Conservation (phyloP, 2,113 vertebrate genomes). For the Felis chaus region DNA sequence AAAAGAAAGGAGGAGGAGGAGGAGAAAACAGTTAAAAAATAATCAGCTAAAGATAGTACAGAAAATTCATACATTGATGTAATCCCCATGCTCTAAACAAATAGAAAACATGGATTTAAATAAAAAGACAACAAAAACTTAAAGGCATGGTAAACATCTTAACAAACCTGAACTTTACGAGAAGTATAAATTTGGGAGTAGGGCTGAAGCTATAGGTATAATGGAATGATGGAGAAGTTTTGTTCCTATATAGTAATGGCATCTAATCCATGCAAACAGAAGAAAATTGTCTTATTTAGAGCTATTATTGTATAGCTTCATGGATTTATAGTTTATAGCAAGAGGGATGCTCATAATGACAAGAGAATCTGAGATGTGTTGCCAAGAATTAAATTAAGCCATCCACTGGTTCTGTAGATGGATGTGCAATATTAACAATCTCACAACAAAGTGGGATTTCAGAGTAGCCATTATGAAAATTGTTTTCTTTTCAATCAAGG, state of each 20-base stretch:
- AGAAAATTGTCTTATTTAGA: not conserved
- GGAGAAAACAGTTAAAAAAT: conserved; percentile 70
- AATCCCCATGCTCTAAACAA: not conserved
- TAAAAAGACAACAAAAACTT: not conserved
- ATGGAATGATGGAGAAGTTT: not conserved
- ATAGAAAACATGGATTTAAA: not conserved
- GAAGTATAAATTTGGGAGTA: not conserved
- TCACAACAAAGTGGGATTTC: not conserved
- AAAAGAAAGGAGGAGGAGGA: conserved; percentile 61
- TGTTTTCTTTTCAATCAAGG: not conserved
- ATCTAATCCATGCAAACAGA: not conserved
- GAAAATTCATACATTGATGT: not conserved
- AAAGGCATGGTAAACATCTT: not conserved
- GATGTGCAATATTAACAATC: not conserved
- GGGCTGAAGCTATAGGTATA: not conserved
- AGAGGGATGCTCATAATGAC: not conserved
- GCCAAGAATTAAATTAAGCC: not conserved
- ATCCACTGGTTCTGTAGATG: not conserved
- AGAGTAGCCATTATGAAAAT: not conserved
- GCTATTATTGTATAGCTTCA: not conserved
- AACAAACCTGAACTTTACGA: not conserved
- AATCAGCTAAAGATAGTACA: not conserved
- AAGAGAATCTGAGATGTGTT: not conserved
- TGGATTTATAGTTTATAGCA: not conserved
- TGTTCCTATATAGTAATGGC: not conserved